Percentiles rank a stretch among this genome's conserved stretches.
Conservation (phyloP, 1,140 invertebrate genomes). For the Euura lappo region DNA sequence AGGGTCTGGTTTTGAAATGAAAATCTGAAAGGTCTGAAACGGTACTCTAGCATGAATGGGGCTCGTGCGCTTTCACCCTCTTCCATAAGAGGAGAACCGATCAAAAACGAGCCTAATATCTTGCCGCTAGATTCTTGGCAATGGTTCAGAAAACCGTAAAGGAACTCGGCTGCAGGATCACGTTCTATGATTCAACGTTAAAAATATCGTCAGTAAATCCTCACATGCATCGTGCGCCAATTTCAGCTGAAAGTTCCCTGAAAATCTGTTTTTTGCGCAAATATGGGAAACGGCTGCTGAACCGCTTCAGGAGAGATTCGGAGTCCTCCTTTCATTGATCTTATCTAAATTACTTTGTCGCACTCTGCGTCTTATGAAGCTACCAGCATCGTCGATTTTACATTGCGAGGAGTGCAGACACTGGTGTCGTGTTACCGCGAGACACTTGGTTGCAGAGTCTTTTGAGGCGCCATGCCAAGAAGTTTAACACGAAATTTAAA, state of each 20-base stretch:
- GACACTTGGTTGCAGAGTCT: not conserved
- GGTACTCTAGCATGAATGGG: slow-evolving; percentile 38
- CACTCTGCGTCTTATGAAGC: not conserved
- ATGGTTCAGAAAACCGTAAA: too few relatives aligned
- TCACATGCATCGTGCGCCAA: too few relatives aligned
- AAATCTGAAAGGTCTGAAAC: slow-evolving; percentile 37
- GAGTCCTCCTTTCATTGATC: not conserved
- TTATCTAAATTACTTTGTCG: not conserved
- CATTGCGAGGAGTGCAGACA: not conserved
- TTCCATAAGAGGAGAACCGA: slow-evolving; percentile 31
- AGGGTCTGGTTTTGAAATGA: slow-evolving; percentile 23
- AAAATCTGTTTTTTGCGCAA: not conserved
- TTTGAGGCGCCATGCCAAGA: not conserved
- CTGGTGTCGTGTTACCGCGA: not conserved
- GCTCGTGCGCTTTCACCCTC: slow-evolving; percentile 27
- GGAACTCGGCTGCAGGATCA: not conserved
- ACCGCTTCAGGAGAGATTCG: not conserved
- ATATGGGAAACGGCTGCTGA: not conserved
- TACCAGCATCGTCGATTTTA: not conserved
- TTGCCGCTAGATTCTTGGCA: not conserved
- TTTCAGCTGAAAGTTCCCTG: too few relatives aligned
- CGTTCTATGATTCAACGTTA: not conserved
- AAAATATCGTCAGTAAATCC: not conserved
- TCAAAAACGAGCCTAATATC: slow-evolving; percentile 40
- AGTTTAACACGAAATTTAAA: not conserved